A percentile compares a stretch with the other conserved stretches of the same genome.
Evolutionary conservation across 2,888 invertebrate genomes (phyloP).

Genomic region (Gerris lacustris): DNA sequence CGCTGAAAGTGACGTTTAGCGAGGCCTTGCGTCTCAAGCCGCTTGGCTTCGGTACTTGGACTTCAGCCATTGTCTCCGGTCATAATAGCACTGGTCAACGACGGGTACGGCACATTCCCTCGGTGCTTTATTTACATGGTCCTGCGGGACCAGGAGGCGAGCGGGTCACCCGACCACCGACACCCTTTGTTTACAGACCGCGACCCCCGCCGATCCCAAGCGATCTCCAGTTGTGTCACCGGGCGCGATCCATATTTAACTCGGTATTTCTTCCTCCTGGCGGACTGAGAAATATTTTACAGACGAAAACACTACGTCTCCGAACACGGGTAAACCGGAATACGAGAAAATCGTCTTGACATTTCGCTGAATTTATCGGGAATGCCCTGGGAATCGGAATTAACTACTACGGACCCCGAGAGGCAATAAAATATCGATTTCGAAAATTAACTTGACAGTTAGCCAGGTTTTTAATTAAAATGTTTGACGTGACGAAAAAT

Average conservation of each 20-base stretch:
- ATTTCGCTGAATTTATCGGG: too few species aligned
- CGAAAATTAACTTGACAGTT: slow-evolving; percentile 3
- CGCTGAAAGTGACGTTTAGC: slow-evolving; percentile 35
- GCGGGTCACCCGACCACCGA: background rate
- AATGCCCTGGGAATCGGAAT: too few species aligned
- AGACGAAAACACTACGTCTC: too few species aligned
- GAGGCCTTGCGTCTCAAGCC: slow-evolving; percentile 32
- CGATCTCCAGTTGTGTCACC: too few species aligned
- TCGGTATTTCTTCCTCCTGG: too few species aligned
- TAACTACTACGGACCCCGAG: background rate
- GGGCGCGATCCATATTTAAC: too few species aligned
- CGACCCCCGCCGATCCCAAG: too few species aligned
- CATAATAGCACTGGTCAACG: background rate
- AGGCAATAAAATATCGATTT: slow-evolving; percentile 5
- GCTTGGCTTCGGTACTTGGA: slow-evolving; percentile 18
- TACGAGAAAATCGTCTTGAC: too few species aligned
- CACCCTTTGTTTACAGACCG: background rate
- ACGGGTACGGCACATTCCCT: too few species aligned
- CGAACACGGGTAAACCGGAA: too few species aligned
- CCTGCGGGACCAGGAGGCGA: background rate
- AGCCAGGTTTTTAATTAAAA: slow-evolving; percentile 2
- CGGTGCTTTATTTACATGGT: too few species aligned
- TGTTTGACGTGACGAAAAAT: background rate
- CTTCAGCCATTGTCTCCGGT: slow-evolving; percentile 20
- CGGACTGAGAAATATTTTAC: too few species aligned